Base-by-base conservation (phyloP, 2,888 invertebrate genomes). In the Corythucha ciliata region DNA sequence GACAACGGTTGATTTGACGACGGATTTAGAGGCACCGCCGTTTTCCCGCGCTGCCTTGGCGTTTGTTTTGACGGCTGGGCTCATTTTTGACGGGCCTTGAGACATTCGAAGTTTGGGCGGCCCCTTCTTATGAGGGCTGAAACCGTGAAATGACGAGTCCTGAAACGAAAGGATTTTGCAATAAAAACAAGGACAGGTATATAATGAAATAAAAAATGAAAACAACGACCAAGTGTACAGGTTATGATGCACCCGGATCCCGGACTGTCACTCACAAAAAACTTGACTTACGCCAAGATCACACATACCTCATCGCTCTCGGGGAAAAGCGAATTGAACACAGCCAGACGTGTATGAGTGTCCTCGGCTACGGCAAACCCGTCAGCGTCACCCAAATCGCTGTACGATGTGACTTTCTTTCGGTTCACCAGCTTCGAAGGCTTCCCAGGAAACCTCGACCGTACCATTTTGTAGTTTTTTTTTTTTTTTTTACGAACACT, bases 371-470 rank as follows among this genome's bases (percentile, higher is more conserved):
- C 68, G 67, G 67, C 69, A 65, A 68, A 68, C 64, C 69, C 68
- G 65, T 73, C 72, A 65, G 67, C 69, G 66, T 71, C 70, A 57
- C 64, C 62, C 56, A 64, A 70, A 64, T 75, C 74, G 65, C 79
- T 79, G 70, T 84, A 74, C 68, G 86, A 83, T 74, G 83, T 84
- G 67, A 86, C 78, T 71, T 86, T 80, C 71, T 83, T 85, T 75
- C 83, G 81, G 73, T 83, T 83, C 69, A 83, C 81, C 73, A 83
- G 81, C 76, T 85, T 87, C 64, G 83, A 80, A 70, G 86, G 86
- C 76, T 85, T 86, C 68, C 87, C 86, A 68, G 87, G 86, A 78
- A 86, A 86, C 77, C 81, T 81, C 71, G 81, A 81, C 74, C 80
- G 79, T 73, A 81, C 81, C 83, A 82, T 83, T 73, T 74, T 77